phyloP scores from a whole-genome alignment of 2,888 invertebrate genomes.

The Electrophaes corylata region DNA sequence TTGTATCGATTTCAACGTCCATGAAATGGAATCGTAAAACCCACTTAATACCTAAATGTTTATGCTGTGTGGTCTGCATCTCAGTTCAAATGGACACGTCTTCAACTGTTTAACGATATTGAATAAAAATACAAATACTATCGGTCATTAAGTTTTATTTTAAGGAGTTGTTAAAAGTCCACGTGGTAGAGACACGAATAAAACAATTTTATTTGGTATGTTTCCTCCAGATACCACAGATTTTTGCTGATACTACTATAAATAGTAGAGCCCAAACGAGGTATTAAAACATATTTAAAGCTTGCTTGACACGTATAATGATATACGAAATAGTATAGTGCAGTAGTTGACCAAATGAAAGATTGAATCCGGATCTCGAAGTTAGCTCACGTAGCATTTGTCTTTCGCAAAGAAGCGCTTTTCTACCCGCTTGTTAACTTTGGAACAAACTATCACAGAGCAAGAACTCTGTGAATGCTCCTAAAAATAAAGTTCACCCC shows the following conservation, averaged over 20 bases:
- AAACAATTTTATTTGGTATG: neutral
- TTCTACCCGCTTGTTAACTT: too few relatives aligned
- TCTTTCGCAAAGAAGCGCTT: too few relatives aligned
- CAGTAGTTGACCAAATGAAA: too few relatives aligned
- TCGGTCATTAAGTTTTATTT: conserved; percentile 16
- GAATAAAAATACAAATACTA: conserved; percentile 18
- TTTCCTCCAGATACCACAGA: neutral
- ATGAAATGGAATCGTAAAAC: conserved; percentile 45
- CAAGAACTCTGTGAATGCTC: too few relatives aligned
- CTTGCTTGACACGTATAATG: too few relatives aligned
- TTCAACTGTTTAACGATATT: conserved; percentile 21
- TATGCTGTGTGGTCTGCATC: conserved; percentile 35
- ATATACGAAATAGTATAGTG: too few relatives aligned
- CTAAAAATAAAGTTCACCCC: too few relatives aligned
- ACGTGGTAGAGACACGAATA: conserved; percentile 5
- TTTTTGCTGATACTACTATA: neutral
- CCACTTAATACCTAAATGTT: conserved; percentile 34
- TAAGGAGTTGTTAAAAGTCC: conserved; percentile 12
- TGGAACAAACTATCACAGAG: too few relatives aligned
- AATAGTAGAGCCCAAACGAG: too few relatives aligned
- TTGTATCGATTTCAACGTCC: conserved; percentile 62
- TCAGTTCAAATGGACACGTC: conserved; percentile 22
- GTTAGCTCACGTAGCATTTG: too few relatives aligned
- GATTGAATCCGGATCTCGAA: too few relatives aligned
- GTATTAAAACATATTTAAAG: too few relatives aligned